Evolutionary conservation across 2,888 invertebrate genomes (phyloP).

Genomic region (Drosophila kuntzei): DNA sequence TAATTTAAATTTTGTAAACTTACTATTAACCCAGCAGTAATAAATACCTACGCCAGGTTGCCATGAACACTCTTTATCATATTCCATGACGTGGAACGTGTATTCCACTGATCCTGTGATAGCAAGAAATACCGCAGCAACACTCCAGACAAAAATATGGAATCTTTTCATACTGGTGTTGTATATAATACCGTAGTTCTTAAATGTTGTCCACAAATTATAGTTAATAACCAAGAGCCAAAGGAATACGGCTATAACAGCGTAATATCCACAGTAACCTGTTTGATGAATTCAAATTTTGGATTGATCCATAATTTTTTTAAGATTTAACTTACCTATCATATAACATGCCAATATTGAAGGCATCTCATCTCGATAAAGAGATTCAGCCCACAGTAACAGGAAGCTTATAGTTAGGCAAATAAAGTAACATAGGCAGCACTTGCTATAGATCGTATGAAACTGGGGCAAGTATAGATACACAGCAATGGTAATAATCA

Average conservation of each 20-base stretch:
- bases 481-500: constrained; percentile 87
- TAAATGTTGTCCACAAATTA: constrained; percentile 89
- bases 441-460: background rate
- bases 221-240: constrained; percentile 94
- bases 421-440: constrained; percentile 12
- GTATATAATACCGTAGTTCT: background rate
- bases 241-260: constrained; percentile 91
- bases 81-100: background rate
- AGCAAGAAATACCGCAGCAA: constrained; percentile 54
- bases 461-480: constrained; percentile 22
- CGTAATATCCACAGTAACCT: constrained; percentile 87
- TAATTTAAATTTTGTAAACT: constrained; percentile 10
- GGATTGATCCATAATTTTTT: background rate
- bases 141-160: constrained; percentile 74
- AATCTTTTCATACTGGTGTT: constrained; percentile 53
- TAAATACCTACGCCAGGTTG: constrained; percentile 86
- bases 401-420: constrained; percentile 15
- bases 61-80: constrained; percentile 9
- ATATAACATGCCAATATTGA: background rate
- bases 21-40: constrained; percentile 88
- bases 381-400: constrained; percentile 1
- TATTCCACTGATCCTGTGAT: constrained; percentile 71
- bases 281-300: background rate
- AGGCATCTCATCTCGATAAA: fast-evolving
- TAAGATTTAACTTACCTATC: background rate